Conservation (phyloP, 2,797 vertebrate species). For the Chloroceryle amazona region DNA sequence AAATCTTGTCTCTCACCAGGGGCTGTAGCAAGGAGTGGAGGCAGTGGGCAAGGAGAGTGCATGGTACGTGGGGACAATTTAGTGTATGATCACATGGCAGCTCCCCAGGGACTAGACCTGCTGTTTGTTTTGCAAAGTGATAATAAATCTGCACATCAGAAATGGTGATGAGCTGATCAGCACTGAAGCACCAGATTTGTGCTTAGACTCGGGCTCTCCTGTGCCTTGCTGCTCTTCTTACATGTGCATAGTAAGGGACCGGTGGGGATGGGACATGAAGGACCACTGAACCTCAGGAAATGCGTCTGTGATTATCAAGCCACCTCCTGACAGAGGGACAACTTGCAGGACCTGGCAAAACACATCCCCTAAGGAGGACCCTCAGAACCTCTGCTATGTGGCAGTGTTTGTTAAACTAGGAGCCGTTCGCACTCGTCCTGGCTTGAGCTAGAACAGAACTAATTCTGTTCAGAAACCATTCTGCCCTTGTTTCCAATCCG, state of each 20-base stretch:
- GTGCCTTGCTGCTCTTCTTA: not conserved
- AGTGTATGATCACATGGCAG: not conserved
- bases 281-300: not conserved
- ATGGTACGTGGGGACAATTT: not conserved
- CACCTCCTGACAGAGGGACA: not conserved
- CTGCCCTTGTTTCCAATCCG: too few species aligned
- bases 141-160: not conserved
- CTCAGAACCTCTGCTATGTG: not conserved
- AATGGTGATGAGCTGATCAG: not conserved
- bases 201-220: not conserved
- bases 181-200: not conserved
- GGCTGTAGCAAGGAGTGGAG: not conserved
- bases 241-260: rapidly evolving
- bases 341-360: not conserved
- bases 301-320: not conserved
- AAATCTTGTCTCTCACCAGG: not conserved
- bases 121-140: not conserved
- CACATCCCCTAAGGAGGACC: not conserved
- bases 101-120: not conserved
- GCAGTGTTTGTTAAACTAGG: not conserved
- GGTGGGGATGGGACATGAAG: not conserved
- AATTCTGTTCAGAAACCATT: too few species aligned
- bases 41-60: not conserved
- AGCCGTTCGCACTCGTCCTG: not conserved
- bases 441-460: not conserved